Evolutionary conservation across 2,888 invertebrate species (phyloP).

Genomic region (Pollenia angustigena): DNA sequence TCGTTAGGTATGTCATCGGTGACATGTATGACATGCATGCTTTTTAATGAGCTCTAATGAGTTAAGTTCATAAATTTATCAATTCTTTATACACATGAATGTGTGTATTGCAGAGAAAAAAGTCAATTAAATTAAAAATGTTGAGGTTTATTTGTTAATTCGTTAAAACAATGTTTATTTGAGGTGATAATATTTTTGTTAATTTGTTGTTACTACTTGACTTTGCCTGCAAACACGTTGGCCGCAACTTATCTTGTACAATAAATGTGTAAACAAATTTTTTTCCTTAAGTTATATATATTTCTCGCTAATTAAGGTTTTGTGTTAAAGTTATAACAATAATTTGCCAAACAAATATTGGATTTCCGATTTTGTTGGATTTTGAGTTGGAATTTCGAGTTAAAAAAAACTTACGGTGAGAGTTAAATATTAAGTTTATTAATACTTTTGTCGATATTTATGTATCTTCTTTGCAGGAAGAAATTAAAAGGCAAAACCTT

Average conservation of each 20-base stretch:
- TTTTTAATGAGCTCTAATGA: constrained; percentile 69
- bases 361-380: background rate
- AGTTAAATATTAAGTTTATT: too few species aligned
- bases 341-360: constrained; percentile 11
- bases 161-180: constrained; percentile 31
- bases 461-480: too few species aligned
- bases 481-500: too few species aligned
- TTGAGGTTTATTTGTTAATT: constrained; percentile 32
- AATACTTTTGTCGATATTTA: too few species aligned
- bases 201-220: constrained; percentile 21
- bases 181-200: constrained; percentile 35
- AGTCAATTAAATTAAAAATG: background rate
- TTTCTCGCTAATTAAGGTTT: constrained; percentile 14
- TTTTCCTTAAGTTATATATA: background rate
- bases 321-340: constrained; percentile 4
- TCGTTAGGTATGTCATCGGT: constrained; percentile 63
- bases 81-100: background rate
- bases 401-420: too few species aligned
- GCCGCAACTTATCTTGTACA: background rate
- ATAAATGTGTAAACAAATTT: background rate
- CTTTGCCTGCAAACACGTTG: background rate
- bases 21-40: constrained; percentile 55
- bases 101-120: background rate
- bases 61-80: constrained; percentile 67
- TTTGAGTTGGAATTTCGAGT: background rate